Evolutionary conservation across 2,113 vertebrate species (phyloP).

Genomic region (Edolisoma coerulescens): DNA sequence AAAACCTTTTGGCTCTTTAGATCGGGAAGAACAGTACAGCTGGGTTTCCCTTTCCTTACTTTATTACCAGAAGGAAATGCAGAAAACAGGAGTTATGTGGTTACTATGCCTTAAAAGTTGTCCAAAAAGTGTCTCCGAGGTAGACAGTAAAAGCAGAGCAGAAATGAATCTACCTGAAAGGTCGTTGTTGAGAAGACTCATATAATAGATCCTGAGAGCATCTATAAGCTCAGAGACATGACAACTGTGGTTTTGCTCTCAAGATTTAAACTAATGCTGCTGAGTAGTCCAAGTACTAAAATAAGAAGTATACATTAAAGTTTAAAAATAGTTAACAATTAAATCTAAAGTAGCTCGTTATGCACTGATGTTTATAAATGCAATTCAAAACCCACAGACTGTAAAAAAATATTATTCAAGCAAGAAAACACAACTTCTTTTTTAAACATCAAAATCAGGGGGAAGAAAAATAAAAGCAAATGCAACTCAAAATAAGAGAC

Average conservation of each 20-base stretch:
- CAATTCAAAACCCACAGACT: neutral
- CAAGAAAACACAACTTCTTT: neutral
- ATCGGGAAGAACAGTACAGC: neutral
- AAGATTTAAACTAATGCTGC: neutral
- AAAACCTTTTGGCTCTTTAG: neutral
- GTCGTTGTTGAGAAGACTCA: neutral
- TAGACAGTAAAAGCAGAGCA: neutral
- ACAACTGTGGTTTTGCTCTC: neutral
- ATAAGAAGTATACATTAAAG: neutral
- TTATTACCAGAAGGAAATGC: neutral
- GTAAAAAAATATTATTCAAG: neutral
- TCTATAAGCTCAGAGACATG: neutral
- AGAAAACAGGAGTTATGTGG: neutral
- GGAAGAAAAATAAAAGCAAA: neutral
- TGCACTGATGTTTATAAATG: neutral
- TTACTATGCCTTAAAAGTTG: neutral
- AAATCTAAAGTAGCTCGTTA: neutral
- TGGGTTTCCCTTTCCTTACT: neutral
- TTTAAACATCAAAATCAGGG: neutral
- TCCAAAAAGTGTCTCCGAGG: neutral
- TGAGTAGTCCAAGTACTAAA: neutral
- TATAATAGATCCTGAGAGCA: neutral
- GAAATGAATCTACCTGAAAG: neutral
- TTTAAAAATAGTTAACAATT: neutral
- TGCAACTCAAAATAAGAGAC: neutral